Conservation (phyloP, 37 sponge, comb jelly and placozoan genomes). For the Ephydatia muelleri region DNA sequence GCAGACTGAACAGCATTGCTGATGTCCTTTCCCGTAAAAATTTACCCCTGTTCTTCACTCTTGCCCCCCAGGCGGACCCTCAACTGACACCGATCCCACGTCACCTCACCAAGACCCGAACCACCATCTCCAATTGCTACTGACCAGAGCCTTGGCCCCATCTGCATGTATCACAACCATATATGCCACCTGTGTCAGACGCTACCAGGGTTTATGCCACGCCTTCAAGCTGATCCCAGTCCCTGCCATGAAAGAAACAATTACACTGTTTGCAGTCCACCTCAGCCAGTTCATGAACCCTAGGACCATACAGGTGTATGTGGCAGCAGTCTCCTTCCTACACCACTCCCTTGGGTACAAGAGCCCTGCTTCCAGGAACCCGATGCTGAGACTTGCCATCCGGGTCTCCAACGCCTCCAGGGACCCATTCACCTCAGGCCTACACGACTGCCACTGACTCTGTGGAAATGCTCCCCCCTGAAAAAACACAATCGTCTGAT, state of each 20-base stretch:
- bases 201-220: conserved; percentile 3
- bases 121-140: background rate
- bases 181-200: conserved; percentile 14
- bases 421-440: background rate
- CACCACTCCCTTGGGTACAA: conserved; percentile 5
- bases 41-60: background rate
- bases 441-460: no score
- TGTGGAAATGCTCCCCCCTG: no score
- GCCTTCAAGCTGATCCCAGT: background rate
- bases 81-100: no score
- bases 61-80: conserved; percentile 2
- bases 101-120: no score
- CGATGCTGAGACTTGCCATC: background rate
- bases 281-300: background rate
- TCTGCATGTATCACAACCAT: background rate
- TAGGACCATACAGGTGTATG: conserved; percentile 9
- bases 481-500: no score
- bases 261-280: background rate
- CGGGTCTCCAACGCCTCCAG: background rate
- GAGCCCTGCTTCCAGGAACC: background rate
- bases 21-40: conserved; percentile 25
- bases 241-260: background rate
- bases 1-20: conserved; percentile 26
- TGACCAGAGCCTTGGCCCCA: background rate
- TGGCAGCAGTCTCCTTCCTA: background rate